A percentile compares a stretch with the other conserved stretches of the same genome.
Conservation (phyloP, 2,888 invertebrate genomes). For the Cremastinae sp. region DNA sequence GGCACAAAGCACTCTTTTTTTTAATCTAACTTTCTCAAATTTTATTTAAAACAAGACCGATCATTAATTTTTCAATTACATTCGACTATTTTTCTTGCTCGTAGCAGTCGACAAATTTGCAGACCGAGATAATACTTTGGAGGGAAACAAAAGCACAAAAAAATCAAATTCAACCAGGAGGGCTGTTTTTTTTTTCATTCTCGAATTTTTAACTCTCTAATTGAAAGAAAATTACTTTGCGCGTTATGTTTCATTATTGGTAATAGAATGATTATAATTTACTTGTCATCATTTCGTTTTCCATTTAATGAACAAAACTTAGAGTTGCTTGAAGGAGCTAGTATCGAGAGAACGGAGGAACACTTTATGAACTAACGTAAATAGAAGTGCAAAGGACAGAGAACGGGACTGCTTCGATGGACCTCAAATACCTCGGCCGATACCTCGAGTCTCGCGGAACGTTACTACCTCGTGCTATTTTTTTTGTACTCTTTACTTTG, state of each 20-base stretch:
- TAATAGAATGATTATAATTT: slow-evolving; percentile 10
- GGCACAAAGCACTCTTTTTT: slow-evolving; percentile 78
- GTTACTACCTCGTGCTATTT: slow-evolving; percentile 42
- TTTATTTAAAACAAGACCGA: too few relatives aligned
- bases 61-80: too few relatives aligned
- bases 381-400: slow-evolving; percentile 57
- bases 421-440: slow-evolving; percentile 61
- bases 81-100: slow-evolving; percentile 43
- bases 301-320: slow-evolving; percentile 33
- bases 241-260: slow-evolving; percentile 11
- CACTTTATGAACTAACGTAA: slow-evolving; percentile 51
- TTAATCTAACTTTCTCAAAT: slow-evolving; percentile 65
- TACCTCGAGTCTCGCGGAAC: slow-evolving; percentile 58
- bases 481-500: slow-evolving; percentile 31
- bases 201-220: too few relatives aligned
- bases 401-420: slow-evolving; percentile 62
- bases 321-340: slow-evolving; percentile 52
- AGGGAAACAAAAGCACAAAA: slow-evolving; percentile 17
- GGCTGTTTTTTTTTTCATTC: too few relatives aligned
- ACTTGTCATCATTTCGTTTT: slow-evolving; percentile 24
- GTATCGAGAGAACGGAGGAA: slow-evolving; percentile 57
- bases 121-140: slow-evolving; percentile 19
- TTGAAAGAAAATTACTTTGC: slow-evolving; percentile 17
- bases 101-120: slow-evolving; percentile 3
- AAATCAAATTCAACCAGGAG: slow-evolving; percentile 5